Percentiles rank a stretch among this genome's conserved stretches.
These are phyloP conservation scores for Pseudorhombus dupliciocellatus DNA, from an alignment of 2,113 vertebrate genomes.

Conservation along the genomic window DNA sequence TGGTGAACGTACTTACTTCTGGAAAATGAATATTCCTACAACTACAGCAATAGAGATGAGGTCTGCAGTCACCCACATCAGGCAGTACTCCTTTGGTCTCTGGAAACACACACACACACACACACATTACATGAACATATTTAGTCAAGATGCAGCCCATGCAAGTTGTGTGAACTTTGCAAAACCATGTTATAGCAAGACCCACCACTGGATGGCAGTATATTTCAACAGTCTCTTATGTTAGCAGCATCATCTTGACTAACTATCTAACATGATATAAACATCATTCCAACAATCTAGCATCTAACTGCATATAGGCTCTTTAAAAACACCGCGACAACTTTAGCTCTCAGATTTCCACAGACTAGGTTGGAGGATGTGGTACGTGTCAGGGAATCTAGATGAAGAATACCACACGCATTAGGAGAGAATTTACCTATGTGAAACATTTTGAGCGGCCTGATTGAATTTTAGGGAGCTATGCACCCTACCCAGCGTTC, in stretches of 20 bases:
- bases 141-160: no score
- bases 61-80: conserved; percentile 93
- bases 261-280: neutral
- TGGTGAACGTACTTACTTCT: conserved; percentile 89
- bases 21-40: conserved; percentile 93
- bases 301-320: no score
- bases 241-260: neutral
- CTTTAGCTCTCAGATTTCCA: no score
- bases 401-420: no score
- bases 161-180: neutral
- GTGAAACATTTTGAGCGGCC: no score
- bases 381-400: no score
- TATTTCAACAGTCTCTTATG: neutral
- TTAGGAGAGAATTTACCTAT: no score
- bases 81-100: conserved; percentile 89
- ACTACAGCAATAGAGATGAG: conserved; percentile 91
- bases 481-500: no score
- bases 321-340: no score
- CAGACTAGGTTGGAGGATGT: no score
- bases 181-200: neutral
- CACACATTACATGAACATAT: neutral
- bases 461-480: no score
- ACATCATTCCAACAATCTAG: neutral
- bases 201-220: conserved; percentile 62
- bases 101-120: conserved; percentile 71